Percentiles rank a stretch among this genome's conserved stretches.
Conservation (phyloP, 2,797 vertebrate species). For the Silurus aristotelis region DNA sequence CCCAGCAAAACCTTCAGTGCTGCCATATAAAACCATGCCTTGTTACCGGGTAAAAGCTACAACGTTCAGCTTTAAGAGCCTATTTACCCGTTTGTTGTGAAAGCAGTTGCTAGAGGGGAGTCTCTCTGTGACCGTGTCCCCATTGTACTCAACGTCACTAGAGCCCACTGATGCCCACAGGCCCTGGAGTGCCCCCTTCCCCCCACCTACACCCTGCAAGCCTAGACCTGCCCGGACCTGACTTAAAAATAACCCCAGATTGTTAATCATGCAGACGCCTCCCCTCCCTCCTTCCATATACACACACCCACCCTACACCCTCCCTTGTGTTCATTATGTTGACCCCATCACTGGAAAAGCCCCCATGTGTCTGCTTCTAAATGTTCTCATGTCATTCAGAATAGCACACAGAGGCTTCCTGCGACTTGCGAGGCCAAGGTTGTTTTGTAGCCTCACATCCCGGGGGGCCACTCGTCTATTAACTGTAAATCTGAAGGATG, state of each 20-base stretch:
- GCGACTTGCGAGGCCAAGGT: constrained; percentile 36
- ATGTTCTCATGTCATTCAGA: constrained; percentile 58
- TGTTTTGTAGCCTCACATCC: constrained; percentile 40
- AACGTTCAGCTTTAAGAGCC: constrained; percentile 45
- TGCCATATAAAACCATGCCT: neutral
- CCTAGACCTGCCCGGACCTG: constrained; percentile 73
- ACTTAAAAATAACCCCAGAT: constrained; percentile 60
- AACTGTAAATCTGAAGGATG: constrained; percentile 41
- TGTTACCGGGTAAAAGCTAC: constrained; percentile 28
- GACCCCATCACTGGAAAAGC: constrained; percentile 46
- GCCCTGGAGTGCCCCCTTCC: constrained; percentile 69
- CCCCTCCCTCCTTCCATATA: constrained; percentile 21
- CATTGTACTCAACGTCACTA: constrained; percentile 74
- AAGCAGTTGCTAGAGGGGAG: constrained; percentile 56
- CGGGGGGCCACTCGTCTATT: constrained; percentile 29
- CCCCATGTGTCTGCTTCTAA: constrained; percentile 52
- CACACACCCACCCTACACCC: constrained; percentile 33
- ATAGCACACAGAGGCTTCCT: constrained; percentile 54
- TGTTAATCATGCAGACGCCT: constrained; percentile 52
- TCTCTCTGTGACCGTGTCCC: constrained; percentile 60
- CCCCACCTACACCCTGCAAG: constrained; percentile 66
- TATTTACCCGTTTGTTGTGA: constrained; percentile 58
- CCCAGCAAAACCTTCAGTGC: neutral
- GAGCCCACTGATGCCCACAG: constrained; percentile 78
- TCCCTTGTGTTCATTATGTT: constrained; percentile 57